Evolutionary conservation across 2,888 invertebrate species (phyloP).

Genomic region (Noctua janthe): DNA sequence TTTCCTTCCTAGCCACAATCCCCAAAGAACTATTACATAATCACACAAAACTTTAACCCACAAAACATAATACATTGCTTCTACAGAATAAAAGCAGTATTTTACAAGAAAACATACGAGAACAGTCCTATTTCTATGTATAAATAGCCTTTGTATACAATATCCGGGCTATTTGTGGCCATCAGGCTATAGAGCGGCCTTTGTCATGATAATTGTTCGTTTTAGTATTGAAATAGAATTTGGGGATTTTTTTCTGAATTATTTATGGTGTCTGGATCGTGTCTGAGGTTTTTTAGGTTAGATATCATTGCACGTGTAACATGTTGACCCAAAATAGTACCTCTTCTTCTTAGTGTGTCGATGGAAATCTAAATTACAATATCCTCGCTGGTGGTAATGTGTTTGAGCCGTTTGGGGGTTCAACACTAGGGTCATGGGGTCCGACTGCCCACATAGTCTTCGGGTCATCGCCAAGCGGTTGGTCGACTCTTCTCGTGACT

Average conservation of each 20-base stretch:
- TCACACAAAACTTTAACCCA: constrained; percentile 30
- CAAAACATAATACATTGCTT: constrained; percentile 21
- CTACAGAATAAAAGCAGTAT: constrained; percentile 47
- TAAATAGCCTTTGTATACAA: constrained; percentile 40
- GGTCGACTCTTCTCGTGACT: too few relatives aligned
- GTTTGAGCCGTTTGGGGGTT: background rate
- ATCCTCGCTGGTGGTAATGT: background rate
- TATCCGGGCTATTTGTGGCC: constrained; percentile 48
- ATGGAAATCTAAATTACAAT: background rate
- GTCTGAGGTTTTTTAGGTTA: constrained; percentile 19
- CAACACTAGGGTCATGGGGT: background rate
- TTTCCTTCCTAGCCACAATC: background rate
- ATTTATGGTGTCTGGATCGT: constrained; percentile 32
- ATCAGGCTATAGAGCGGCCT: constrained; percentile 4
- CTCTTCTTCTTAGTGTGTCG: background rate
- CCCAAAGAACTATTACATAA: constrained; percentile 22
- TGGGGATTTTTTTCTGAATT: constrained; percentile 13
- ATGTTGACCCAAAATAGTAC: background rate
- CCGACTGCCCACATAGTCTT: background rate
- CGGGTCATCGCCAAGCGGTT: background rate
- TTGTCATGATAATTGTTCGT: constrained; percentile 58
- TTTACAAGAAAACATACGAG: constrained; percentile 37
- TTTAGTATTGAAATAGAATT: constrained; percentile 39
- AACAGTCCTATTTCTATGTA: constrained; percentile 33
- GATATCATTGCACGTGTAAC: too few relatives aligned